Evolutionary conservation across 1,140 invertebrate genomes (phyloP), one percentile per base, ranked within the genome.

Genomic region (Lordiphosa mommai): DNA sequence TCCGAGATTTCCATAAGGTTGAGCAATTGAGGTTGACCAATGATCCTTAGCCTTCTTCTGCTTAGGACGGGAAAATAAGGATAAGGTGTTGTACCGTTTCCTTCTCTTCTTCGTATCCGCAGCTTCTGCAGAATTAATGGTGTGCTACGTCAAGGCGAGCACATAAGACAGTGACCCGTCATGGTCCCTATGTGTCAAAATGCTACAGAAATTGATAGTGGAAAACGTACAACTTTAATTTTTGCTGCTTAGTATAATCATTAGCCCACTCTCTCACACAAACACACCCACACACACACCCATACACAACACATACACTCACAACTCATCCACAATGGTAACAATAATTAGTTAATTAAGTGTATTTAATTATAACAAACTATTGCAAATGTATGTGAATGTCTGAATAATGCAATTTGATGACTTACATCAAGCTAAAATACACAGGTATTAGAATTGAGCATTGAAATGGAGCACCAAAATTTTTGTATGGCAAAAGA

Each of bases 311-410:
- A 44, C 34, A 58, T 47, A 43, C 49, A 55, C 56, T 52, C 33
- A 85, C 72, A 79, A 79, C 70, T 71, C 80, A 85, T 85, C 80
- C 69, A 84, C 73, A 85, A 85, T 80, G 80, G 80, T 86, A 85
- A 85, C 80, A 85, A 85, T 85, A 85, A 85, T 79, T 85, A 85
- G 80, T 68, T 41, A 57, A 61, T 48, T 85, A 85, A 85, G 79
- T 38, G 55, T 73, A 77, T 69, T 66, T 49, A 65, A 73, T 66
- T 69, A 76, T 4, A 20, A 7, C 12, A 34, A 58, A 49, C 7
- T 30, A 64, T 72, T 52, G 41, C 41, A 60, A 37, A 65, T 69
- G 48, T 34, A 58, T 30, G 32, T 82, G 55, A 74, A 61, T 76
- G 69, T 77, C 64, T 79, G 52, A 72, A 58, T 61, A 69, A 68